phyloP scores from a whole-genome alignment of 64 coral and sea anemone species.

The Trachythela sp. region DNA sequence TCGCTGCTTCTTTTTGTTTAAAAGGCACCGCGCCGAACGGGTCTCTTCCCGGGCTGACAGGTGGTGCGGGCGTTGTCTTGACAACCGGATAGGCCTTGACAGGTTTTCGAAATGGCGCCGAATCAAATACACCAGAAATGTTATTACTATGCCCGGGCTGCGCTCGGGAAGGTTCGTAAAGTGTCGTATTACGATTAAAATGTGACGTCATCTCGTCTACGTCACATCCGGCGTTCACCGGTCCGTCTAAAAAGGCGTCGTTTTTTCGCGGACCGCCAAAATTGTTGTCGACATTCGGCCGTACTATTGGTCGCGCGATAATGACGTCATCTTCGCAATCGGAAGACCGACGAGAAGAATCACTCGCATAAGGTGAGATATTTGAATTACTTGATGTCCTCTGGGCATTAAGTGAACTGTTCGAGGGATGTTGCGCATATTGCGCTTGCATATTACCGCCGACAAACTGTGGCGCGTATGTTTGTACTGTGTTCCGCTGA shows the following conservation, averaged over 20 bases:
- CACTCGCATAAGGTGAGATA: background rate
- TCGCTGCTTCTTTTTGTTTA: constrained; percentile 15
- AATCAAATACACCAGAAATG: background rate
- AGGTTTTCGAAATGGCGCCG: background rate
- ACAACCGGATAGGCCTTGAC: background rate
- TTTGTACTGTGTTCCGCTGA: background rate
- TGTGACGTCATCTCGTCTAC: constrained; percentile 1
- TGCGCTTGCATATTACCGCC: background rate
- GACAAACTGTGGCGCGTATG: background rate
- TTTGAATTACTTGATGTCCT: background rate
- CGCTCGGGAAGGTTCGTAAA: background rate
- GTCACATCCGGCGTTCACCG: background rate
- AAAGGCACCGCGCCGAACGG: constrained; percentile 8
- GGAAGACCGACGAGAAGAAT: constrained; percentile 1
- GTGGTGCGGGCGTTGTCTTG: background rate
- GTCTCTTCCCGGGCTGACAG: background rate
- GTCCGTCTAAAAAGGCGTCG: background rate
- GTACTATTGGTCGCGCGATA: background rate
- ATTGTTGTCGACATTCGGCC: background rate
- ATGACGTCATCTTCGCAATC: constrained; percentile 3
- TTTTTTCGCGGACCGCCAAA: background rate
- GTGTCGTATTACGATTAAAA: background rate
- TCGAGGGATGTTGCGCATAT: background rate
- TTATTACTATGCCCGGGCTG: background rate
- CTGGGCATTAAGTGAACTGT: background rate